Evolutionary conservation across 2,113 vertebrate species (phyloP).

Genomic region (Vulpes lagopus): DNA sequence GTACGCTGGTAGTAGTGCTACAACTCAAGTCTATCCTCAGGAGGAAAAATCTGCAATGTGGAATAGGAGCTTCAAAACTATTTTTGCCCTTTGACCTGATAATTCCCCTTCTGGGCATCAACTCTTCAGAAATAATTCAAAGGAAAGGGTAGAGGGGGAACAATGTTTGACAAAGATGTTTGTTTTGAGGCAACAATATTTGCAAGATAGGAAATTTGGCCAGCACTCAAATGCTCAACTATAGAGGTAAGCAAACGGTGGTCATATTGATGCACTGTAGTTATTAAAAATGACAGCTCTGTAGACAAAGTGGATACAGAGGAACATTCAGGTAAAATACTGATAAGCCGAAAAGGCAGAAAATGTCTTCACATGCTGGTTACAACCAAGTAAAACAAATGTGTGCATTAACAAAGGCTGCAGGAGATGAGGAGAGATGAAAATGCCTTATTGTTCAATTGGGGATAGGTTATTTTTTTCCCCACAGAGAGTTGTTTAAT

Average conservation of each 20-base stretch:
- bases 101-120: slow-evolving; percentile 53
- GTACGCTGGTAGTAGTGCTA: fast-evolving
- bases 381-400: slow-evolving; percentile 28
- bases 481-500: not conserved
- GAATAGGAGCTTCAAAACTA: not conserved
- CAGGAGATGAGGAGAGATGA: not conserved
- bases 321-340: not conserved
- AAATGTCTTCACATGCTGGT: not conserved
- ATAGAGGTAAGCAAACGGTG: slow-evolving; percentile 14
- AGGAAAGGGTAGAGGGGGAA: not conserved
- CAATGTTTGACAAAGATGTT: slow-evolving; percentile 66
- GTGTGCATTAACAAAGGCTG: slow-evolving; percentile 5
- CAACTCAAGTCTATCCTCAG: not conserved
- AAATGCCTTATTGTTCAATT: not conserved
- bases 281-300: slow-evolving; percentile 73
- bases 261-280: slow-evolving; percentile 43
- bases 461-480: not conserved
- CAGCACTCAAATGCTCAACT: slow-evolving; percentile 38
- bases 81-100: slow-evolving; percentile 1
- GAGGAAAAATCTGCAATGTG: not conserved
- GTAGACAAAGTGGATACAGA: slow-evolving; percentile 35
- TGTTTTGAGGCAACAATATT: not conserved
- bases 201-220: slow-evolving; percentile 64
- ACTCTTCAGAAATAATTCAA: slow-evolving; percentile 61
- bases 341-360: slow-evolving; percentile 34